Conservation (phyloP, 2,888 invertebrate species). For the Didymodactylos carnosus region DNA sequence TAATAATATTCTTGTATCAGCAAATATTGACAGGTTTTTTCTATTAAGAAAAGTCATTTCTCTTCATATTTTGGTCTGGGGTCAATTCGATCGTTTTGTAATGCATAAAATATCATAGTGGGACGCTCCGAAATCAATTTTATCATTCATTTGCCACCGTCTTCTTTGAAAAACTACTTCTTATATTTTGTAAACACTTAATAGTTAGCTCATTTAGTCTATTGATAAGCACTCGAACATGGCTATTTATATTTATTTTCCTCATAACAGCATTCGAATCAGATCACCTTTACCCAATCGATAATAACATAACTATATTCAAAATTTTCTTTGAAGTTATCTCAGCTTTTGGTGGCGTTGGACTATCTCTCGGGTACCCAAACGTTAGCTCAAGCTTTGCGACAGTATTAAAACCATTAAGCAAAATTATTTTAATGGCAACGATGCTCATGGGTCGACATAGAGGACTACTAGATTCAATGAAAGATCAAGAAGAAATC, state of each 20-base stretch:
- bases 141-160: too few species aligned
- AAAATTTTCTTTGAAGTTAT: not conserved
- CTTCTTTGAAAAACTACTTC: too few species aligned
- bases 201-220: not conserved
- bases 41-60: too few species aligned
- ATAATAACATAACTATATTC: not conserved
- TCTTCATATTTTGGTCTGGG: too few species aligned
- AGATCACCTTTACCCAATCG: not conserved
- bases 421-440: not conserved
- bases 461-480: not conserved
- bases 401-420: not conserved
- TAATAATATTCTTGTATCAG: too few species aligned
- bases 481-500: conserved; percentile 1
- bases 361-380: not conserved
- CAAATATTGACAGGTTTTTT: too few species aligned
- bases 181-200: not conserved
- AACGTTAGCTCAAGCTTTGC: not conserved
- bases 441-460: not conserved
- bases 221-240: not conserved
- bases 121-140: too few species aligned
- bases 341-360: not conserved
- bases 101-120: too few species aligned
- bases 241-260: not conserved
- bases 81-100: too few species aligned
- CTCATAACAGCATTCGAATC: not conserved